phyloP scores from a whole-genome alignment of 2,113 vertebrate genomes.

The Mandrillus leucophaeus region DNA sequence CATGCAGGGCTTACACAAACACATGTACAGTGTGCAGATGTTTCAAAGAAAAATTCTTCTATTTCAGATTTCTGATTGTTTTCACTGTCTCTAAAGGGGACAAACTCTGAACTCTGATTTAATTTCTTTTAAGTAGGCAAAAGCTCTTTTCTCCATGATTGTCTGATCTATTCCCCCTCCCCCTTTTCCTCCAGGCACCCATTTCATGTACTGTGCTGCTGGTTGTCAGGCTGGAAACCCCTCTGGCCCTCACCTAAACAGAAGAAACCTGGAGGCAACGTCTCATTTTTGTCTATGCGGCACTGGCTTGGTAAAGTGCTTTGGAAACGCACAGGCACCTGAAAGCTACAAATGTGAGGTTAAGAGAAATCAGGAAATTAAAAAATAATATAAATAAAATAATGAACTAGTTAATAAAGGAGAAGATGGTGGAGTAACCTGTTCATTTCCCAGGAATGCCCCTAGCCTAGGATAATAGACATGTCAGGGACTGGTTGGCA shows the following conservation, averaged over 20 bases:
- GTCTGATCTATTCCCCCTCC: neutral
- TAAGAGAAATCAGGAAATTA: neutral
- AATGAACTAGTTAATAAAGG: neutral
- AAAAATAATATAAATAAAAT: neutral
- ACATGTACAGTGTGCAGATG: neutral
- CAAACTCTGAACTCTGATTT: neutral
- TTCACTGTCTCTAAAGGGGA: neutral
- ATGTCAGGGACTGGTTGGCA: neutral
- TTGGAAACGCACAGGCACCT: neutral
- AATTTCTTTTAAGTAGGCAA: neutral
- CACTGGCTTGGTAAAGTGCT: neutral
- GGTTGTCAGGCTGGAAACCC: neutral
- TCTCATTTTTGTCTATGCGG: neutral
- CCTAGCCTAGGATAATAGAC: neutral
- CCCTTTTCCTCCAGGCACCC: neutral
- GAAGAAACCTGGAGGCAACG: neutral
- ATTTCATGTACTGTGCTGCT: neutral
- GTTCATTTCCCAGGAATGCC: too few species aligned
- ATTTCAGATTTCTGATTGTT: neutral
- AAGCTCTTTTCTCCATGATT: neutral
- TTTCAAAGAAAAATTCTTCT: conserved; percentile 39
- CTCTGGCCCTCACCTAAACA: neutral
- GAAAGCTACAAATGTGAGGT: neutral
- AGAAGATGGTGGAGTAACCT: neutral
- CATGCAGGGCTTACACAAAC: conserved; percentile 1